Percentiles rank a stretch among this genome's conserved stretches.
Conservation (phyloP, 1,140 invertebrate genomes). For the Maconellicoccus hirsutus region DNA sequence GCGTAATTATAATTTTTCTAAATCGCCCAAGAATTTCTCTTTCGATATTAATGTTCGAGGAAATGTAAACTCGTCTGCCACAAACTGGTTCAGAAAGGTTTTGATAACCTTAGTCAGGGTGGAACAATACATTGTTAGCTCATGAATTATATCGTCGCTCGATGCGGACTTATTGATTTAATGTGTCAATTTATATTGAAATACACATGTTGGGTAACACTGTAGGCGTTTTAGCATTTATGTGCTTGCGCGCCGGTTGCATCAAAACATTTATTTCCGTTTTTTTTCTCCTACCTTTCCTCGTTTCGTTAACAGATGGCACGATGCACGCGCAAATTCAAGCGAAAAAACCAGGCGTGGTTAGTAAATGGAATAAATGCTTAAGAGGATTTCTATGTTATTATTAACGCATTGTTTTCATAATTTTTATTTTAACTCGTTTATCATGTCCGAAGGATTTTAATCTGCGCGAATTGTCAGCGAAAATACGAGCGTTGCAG, state of each 20-base stretch:
- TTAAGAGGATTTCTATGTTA: conserved; percentile 2
- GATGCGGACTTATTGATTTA: neutral
- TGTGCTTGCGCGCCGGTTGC: neutral
- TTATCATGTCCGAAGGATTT: neutral
- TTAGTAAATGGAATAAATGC: neutral
- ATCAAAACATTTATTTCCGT: conserved; percentile 9
- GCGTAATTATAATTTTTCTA: no score
- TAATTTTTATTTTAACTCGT: neutral
- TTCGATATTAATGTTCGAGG: no score
- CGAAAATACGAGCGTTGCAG: no score
- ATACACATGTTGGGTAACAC: conserved; percentile 1
- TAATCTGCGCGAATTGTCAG: no score
- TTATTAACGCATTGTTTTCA: neutral
- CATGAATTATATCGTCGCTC: neutral
- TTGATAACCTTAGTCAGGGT: neutral
- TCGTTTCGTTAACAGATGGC: neutral
- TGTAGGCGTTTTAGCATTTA: neutral
- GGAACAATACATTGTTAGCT: neutral
- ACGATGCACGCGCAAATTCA: neutral
- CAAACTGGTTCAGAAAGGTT: neutral
- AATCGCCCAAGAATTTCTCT: no score
- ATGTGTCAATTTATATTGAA: neutral
- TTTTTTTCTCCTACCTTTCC: neutral
- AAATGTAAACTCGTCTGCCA: no score
- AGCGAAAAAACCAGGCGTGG: neutral